Conservation (phyloP, 2,888 invertebrate genomes). For the Rhamphomyia laevipes region DNA sequence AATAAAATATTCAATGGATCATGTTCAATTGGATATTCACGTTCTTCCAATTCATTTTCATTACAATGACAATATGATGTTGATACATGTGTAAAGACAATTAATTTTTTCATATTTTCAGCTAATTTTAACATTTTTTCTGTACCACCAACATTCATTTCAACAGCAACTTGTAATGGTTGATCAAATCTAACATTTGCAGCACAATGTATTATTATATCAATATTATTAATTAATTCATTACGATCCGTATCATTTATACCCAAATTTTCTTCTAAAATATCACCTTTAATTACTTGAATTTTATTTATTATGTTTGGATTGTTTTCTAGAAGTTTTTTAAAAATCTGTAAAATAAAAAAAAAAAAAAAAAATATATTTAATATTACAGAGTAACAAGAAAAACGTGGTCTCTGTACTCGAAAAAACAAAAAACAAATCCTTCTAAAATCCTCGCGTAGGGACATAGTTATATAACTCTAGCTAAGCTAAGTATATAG, state of each 20-base stretch:
- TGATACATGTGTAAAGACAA: constrained; percentile 73
- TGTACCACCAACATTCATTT: constrained; percentile 77
- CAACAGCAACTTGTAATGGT: constrained; percentile 64
- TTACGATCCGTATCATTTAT: constrained; percentile 46
- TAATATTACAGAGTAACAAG: too few species aligned
- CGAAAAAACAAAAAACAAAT: too few species aligned
- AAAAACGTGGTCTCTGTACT: too few species aligned
- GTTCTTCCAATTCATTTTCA: constrained; percentile 63
- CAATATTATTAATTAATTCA: constrained; percentile 47
- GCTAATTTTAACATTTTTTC: constrained; percentile 64
- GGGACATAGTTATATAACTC: too few species aligned
- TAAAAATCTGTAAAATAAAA: constrained; percentile 40
- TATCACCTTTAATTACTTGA: constrained; percentile 52
- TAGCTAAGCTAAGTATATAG: too few species aligned
- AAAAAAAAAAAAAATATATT: neutral
- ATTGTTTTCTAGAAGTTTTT: constrained; percentile 41
- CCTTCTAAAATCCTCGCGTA: too few species aligned
- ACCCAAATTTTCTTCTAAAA: constrained; percentile 47
- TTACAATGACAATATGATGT: constrained; percentile 90
- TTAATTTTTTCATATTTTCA: constrained; percentile 54
- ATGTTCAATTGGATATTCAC: constrained; percentile 56
- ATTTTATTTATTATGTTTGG: constrained; percentile 50
- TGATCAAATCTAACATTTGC: constrained; percentile 86
- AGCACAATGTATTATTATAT: constrained; percentile 73
- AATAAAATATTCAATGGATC: constrained; percentile 52